Percentiles rank a stretch among this genome's conserved stretches.
phyloP scores from a whole-genome alignment of 2,113 vertebrate genomes.

The Semnornis frantzii region DNA sequence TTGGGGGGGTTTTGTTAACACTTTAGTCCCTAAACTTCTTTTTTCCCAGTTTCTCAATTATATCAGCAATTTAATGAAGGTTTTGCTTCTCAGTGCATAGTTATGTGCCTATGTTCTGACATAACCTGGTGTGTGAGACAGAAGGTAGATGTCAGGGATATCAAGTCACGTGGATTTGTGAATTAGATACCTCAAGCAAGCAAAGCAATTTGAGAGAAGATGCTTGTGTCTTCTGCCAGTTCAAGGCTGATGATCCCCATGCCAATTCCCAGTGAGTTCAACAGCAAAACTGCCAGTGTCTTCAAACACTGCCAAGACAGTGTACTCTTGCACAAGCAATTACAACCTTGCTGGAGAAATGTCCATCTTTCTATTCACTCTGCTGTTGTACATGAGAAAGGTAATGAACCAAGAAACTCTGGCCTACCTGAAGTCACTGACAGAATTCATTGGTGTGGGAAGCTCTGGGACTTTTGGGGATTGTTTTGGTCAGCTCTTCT shows the following conservation, averaged over 20 bases:
- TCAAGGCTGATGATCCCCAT: neutral
- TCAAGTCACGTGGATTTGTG: neutral
- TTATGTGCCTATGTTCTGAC: neutral
- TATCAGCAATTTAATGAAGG: neutral
- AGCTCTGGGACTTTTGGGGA: neutral
- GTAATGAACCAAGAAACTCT: neutral
- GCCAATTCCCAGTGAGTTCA: neutral
- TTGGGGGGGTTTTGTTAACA: neutral
- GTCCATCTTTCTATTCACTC: neutral
- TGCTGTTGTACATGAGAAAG: neutral
- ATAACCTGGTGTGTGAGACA: neutral
- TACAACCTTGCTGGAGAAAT: neutral
- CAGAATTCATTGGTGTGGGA: neutral
- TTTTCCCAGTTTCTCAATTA: neutral
- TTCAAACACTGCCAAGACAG: neutral
- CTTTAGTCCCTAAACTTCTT: neutral
- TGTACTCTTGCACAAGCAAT: neutral
- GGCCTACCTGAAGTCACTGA: neutral
- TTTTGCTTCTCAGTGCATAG: neutral
- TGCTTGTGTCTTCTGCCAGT: neutral
- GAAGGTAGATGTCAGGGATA: neutral
- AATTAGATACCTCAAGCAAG: neutral
- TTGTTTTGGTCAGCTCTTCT: neutral
- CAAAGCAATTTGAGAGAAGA: neutral
- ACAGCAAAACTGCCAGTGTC: neutral